Evolutionary conservation across 2,113 vertebrate genomes (phyloP).

Genomic region (Agapornis roseicollis): DNA sequence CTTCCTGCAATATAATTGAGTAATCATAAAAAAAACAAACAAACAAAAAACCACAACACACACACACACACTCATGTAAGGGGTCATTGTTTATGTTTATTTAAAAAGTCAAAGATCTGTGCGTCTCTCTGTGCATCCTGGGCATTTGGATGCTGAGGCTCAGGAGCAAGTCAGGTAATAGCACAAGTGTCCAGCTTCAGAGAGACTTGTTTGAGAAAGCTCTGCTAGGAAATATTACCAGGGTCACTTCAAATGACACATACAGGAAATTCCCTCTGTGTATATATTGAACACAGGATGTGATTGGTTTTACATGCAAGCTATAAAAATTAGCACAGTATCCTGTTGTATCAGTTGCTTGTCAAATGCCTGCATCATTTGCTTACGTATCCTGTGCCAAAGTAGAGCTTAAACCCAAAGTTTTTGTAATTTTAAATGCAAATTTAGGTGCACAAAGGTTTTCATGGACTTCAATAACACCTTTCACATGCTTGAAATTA

Average conservation of each 20-base stretch:
- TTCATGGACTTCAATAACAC: not conserved
- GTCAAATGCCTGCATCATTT: not conserved
- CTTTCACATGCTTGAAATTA: not conserved
- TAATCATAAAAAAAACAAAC: not conserved
- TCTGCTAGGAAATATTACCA: not conserved
- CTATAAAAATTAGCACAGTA: not conserved
- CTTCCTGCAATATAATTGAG: not conserved
- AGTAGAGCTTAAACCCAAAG: not conserved
- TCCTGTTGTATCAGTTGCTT: not conserved
- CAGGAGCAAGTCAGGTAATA: not conserved
- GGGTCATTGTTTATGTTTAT: not conserved
- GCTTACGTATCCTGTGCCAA: not conserved
- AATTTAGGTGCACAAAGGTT: not conserved
- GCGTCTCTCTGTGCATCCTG: not conserved
- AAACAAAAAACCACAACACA: too few relatives aligned
- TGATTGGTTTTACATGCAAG: not conserved
- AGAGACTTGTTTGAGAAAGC: not conserved
- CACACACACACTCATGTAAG: too few relatives aligned
- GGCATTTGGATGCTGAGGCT: not conserved
- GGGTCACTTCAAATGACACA: not conserved
- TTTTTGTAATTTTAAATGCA: not conserved
- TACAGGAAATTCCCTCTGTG: not conserved
- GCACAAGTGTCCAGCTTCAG: not conserved
- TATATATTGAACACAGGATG: not conserved
- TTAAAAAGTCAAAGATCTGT: not conserved